phyloP scores from a whole-genome alignment of 2,888 invertebrate species.

The Busseola fusca region DNA sequence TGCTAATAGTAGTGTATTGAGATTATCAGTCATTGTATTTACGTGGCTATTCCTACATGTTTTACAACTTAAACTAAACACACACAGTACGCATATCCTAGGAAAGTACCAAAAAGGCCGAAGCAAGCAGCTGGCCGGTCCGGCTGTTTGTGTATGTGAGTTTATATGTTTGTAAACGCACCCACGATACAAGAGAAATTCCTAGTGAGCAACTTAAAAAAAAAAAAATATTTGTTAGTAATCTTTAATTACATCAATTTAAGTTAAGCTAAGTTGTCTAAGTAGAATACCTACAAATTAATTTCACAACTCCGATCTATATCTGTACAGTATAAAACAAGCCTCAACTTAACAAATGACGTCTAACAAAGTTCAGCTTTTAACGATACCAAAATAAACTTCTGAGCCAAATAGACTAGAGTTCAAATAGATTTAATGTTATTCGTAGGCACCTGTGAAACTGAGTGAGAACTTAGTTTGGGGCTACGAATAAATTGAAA shows the following conservation, averaged over 20 bases:
- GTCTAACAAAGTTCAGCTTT: background rate
- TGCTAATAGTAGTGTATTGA: background rate
- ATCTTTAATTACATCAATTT: background rate
- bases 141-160: no score
- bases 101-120: no score
- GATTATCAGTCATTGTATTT: slow-evolving; percentile 11
- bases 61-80: background rate
- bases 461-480: background rate
- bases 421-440: background rate
- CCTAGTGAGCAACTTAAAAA: no score
- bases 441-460: background rate
- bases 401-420: background rate
- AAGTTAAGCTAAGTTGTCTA: background rate
- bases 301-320: background rate
- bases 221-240: no score
- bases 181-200: no score
- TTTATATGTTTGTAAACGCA: no score
- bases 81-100: background rate
- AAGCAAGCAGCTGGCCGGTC: no score
- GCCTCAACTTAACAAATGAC: background rate
- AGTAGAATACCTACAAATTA: background rate
- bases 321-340: background rate
- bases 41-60: background rate
- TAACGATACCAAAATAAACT: background rate
- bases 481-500: background rate